These are phyloP conservation scores for Lindbergichthys nudifrons DNA, from an alignment of 2,797 vertebrate species.

Conservation along the genomic window DNA sequence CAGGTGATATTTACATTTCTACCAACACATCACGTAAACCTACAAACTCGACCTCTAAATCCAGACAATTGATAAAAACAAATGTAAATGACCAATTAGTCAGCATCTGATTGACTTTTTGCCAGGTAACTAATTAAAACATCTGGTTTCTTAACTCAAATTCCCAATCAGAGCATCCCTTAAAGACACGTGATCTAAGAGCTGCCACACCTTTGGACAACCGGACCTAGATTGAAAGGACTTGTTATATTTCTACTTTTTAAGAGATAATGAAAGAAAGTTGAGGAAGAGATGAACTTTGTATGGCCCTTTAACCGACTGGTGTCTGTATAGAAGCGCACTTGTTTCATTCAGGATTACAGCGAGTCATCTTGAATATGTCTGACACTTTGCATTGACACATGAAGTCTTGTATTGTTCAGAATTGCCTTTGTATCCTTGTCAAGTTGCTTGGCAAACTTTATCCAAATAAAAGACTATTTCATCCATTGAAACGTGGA, in stretches of 20 bases:
- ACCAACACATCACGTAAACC: too few relatives aligned
- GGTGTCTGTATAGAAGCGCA: slow-evolving; percentile 53
- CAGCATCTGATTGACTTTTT: slow-evolving; percentile 18
- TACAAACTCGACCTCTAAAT: not conserved
- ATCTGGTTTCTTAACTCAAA: slow-evolving; percentile 25
- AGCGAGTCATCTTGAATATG: slow-evolving; percentile 56
- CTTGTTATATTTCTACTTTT: slow-evolving; percentile 72
- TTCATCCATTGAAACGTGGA: slow-evolving; percentile 56
- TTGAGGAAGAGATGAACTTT: slow-evolving; percentile 42
- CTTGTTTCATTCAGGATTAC: slow-evolving; percentile 49
- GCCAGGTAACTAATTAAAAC: slow-evolving; percentile 26
- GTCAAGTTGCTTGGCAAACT: slow-evolving; percentile 75
- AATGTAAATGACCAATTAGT: not conserved
- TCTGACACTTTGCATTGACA: slow-evolving; percentile 69
- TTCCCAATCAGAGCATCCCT: slow-evolving; percentile 30
- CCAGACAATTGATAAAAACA: slow-evolving; percentile 2
- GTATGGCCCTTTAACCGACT: slow-evolving; percentile 70
- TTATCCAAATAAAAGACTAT: slow-evolving; percentile 76
- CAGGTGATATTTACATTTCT: too few relatives aligned
- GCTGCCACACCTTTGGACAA: slow-evolving; percentile 44
- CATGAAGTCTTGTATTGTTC: slow-evolving; percentile 71
- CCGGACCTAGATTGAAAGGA: slow-evolving; percentile 55
- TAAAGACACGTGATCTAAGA: slow-evolving; percentile 35
- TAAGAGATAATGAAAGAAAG: slow-evolving; percentile 38
- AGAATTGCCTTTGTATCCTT: slow-evolving; percentile 78